Conservation (phyloP, 2,797 vertebrate genomes). For the Leptatherina wallacei region DNA sequence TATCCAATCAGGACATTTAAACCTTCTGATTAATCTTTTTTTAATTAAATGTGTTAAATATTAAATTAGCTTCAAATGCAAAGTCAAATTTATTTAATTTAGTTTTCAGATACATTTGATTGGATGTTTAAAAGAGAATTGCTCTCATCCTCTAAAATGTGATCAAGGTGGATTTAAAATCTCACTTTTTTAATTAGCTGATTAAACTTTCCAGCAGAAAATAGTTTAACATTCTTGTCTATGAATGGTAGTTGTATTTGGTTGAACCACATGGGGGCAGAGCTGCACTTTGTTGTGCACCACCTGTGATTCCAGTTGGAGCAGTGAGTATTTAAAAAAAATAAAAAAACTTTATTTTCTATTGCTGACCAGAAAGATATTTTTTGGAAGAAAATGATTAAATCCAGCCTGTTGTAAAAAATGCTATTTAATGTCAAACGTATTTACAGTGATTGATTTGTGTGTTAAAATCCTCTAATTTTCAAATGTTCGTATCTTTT, state of each 20-base stretch:
- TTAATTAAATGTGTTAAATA: background rate
- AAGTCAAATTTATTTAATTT: background rate
- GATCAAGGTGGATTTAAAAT: background rate
- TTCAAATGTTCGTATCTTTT: no score
- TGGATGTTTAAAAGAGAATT: background rate
- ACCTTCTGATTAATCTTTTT: background rate
- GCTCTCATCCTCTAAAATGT: background rate
- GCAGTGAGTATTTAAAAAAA: no score
- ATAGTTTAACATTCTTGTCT: no score
- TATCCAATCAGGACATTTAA: background rate
- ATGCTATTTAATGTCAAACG: background rate
- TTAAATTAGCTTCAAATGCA: background rate
- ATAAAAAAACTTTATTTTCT: no score
- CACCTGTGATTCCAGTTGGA: background rate
- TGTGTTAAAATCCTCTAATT: background rate
- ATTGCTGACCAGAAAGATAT: fast-evolving
- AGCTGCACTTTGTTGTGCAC: slow-evolving; percentile 44
- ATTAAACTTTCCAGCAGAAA: background rate
- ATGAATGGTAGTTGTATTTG: background rate
- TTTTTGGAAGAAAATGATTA: background rate
- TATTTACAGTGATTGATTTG: background rate
- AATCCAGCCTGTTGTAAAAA: background rate
- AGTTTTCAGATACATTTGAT: background rate
- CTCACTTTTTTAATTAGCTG: background rate
- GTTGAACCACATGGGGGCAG: slow-evolving; percentile 72